Evolutionary conservation across 2,797 vertebrate species (phyloP), one percentile per base, ranked within the genome.

Genomic region (Myripristis jacobus): DNA sequence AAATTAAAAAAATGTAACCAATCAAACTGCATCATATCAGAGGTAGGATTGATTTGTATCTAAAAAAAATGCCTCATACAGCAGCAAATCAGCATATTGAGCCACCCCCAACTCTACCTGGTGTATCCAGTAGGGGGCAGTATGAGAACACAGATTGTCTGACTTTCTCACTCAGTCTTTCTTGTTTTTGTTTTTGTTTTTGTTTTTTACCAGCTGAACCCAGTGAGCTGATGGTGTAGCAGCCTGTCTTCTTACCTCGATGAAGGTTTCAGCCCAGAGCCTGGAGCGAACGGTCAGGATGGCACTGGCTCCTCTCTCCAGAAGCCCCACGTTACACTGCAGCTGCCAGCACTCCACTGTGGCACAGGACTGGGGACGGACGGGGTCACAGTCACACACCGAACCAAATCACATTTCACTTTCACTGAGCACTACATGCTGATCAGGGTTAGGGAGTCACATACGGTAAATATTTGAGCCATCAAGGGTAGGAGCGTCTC

Each of bases 251-350:
- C 84, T 88, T 77, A 97, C 96, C 92, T 95, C 93, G 0, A 94
- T 87, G 81, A 95, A 96, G 16, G 95, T 95, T 79, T 95, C 92
- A 16, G 94, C 94, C 95, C 95, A 95, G 64, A 97, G 65, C 36
- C 93, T 94, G 75, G 95, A 96, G 78, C 92, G 92, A 2, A 98
- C 82, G 0, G 85, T 91, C 61, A 98, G 87, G 70, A 94, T 95
- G 21, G 83, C 91, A 4, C 94, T 95, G 75, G 88, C 90, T 24
- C 94, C 95, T 66, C 90, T 92, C 63, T 94, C 87, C 74, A 97
- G 77, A 31, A 90, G 75, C 38, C 95, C 95, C 0, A 95, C 92
- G 6, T 92, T 74, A 72, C 97, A 98, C 60, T 75, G 91, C 64
- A 98, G 85, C 72, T 75, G 84, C 92, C 96, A 96, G 72, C 96